Evolutionary conservation across 2,888 invertebrate species (phyloP), one percentile per base, ranked within the genome.

Genomic region (Cotesia congregata): DNA sequence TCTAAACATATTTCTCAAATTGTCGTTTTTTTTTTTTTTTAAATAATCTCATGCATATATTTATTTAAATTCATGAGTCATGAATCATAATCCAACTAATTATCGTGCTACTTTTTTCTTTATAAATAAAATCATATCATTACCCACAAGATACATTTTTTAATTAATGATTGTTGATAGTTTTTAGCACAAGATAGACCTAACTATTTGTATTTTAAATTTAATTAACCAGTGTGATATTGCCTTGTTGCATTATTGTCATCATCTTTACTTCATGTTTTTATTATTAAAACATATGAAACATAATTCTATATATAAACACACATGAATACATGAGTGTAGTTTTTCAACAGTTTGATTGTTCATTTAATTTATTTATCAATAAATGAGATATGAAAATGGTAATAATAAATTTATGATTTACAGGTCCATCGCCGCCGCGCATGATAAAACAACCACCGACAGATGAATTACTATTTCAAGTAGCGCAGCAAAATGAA

Each of bases 371-470:
- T 67, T 17, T 61, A 59, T 39, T 9, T 61, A 50, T 20, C 62
- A 50, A 40, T 78, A 15, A 72, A 76, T 72, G 75, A 70, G 72
- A 50, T 68, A 67, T 30, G 30, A 30, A 78, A 77, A 60, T 74
- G 70, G 20, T 41, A 61, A 6, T 15, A 50, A 70, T 9, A 40
- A 9, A 30, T 59, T 9, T 5, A 78, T 76, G 30, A 80, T 78
- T 86, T 86, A 78, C 90, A 96, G 96, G 94, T 88, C 95, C 95
- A 88, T 96, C 96, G 83, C 98, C 98, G 80, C 98, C 98, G 76
- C 92, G 94, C 89, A 97, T 98, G 87, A 94, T 95, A 80, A 97
- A 97, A 90, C 97, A 98, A 90, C 97, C 98, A 67, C 96, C 96
- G 70, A 94, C 95, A 78, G 96, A 97, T 88, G 97, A 97, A 91